Evolutionary conservation across 2,113 vertebrate genomes (phyloP).

Genomic region (Peromyscus maniculatus): DNA sequence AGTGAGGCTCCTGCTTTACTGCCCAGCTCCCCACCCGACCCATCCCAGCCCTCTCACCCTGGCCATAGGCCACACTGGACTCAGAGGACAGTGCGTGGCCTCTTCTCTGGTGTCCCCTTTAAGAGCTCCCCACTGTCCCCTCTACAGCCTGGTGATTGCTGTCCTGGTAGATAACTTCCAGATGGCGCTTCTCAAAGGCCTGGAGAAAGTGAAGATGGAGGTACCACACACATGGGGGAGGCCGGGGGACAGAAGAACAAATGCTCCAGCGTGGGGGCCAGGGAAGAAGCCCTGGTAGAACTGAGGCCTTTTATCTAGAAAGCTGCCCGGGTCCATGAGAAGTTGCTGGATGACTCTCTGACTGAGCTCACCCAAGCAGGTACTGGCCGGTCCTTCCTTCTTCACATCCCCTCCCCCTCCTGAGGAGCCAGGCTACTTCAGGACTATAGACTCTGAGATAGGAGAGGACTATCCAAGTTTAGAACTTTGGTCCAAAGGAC

Average conservation of each 20-base stretch:
- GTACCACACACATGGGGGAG: neutral
- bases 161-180: slow-evolving; percentile 86
- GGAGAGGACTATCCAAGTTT: neutral
- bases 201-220: slow-evolving; percentile 73
- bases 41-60: neutral
- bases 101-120: neutral
- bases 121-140: neutral
- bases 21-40: fast-evolving
- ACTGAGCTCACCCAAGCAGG: slow-evolving; percentile 23
- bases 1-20: slow-evolving; percentile 71
- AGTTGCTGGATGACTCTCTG: slow-evolving; percentile 46
- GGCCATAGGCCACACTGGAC: neutral
- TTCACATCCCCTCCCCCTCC: neutral
- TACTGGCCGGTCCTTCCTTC: neutral
- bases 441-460: neutral
- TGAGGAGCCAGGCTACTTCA: neutral
- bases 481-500: neutral
- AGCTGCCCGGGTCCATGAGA: slow-evolving; percentile 10
- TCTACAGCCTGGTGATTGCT: slow-evolving; percentile 83
- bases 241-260: fast-evolving
- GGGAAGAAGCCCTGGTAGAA: neutral
- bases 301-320: slow-evolving; percentile 8
- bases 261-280: too few species aligned
- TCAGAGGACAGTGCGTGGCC: neutral
- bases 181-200: slow-evolving; percentile 73